A percentile compares a stretch with the other conserved stretches of the same genome.
phyloP scores from a whole-genome alignment of 2,797 vertebrate species.

The Zenarchopterus dispar region DNA sequence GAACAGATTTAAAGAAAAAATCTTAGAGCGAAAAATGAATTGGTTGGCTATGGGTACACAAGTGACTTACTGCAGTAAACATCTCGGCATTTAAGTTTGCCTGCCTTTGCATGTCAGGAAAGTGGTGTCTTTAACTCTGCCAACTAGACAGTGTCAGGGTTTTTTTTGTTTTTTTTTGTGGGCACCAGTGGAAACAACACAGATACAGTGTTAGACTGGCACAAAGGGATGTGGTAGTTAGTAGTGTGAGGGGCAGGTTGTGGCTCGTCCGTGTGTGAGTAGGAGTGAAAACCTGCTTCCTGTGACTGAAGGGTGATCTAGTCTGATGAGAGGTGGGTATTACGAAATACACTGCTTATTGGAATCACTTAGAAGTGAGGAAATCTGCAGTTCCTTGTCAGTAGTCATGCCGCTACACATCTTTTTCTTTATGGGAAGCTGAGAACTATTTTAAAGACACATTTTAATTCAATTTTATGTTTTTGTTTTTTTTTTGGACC shows the following conservation, averaged over 20 bases:
- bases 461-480: too few species aligned
- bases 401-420: not conserved
- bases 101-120: conserved; percentile 13
- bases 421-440: not conserved
- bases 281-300: conserved; percentile 24
- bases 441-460: too few species aligned
- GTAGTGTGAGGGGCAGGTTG: conserved; percentile 43
- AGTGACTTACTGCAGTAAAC: too few species aligned
- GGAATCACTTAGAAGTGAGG: conserved; percentile 1
- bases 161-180: conserved; percentile 12
- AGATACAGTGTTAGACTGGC: conserved; percentile 19
- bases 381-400: not conserved
- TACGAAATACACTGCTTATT: not conserved
- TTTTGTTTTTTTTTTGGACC: too few species aligned
- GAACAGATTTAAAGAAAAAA: not conserved
- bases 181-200: not conserved
- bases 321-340: conserved; percentile 27
- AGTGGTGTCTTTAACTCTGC: not conserved
- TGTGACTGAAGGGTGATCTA: conserved; percentile 25
- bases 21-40: too few species aligned
- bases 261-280: conserved; percentile 42
- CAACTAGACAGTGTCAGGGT: conserved; percentile 16
- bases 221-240: conserved; percentile 36
- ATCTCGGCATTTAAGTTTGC: too few species aligned
- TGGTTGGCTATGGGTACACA: too few species aligned